Evolutionary conservation across 2,888 invertebrate genomes (phyloP), one percentile per base, ranked within the genome.

Genomic region (Pardosa pseudoannulata): DNA sequence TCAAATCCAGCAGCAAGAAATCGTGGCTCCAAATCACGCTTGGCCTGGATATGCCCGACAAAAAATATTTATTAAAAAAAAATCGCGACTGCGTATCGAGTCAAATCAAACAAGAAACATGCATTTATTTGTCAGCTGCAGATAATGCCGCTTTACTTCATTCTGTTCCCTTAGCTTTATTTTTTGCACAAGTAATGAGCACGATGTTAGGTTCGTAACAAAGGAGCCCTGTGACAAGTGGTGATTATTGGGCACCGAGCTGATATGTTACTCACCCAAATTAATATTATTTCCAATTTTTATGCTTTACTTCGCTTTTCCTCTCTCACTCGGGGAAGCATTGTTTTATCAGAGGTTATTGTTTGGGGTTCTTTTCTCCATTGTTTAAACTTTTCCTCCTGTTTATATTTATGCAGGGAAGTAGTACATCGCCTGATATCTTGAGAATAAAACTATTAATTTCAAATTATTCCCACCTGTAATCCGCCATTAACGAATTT

Each of bases 1-100:
- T 56, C 79, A 36, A 16, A 29, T 79, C 19, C 64, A n/a, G 41
- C 62, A 71, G 65, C 64, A 41, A 7, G 13, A 74, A 80, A 67
- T 81, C 81, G 81, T 81, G 81, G 74, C 5, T 19, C 31, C 29
- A 62, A 81, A 56, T 81, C 81, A 81, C 81, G 81, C 56, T 50
- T 62, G 81, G 23, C 81, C 81, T 74, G 62, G 64, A 75, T 75
- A 56, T 75, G 16, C 31, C 68, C 28, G 39, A 72, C 36, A 75
- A 81, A 65, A 75, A 70, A 50, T 68, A 73, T 32, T 23, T 28
- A 27, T 71, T 41, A 67, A 46, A 50, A n/a, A 80, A 74, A 67
- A 27, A 73, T 62, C 41, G 32, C 70, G 67, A 67, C 28, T 67
- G 67, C 56, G 32, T 75, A 81, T 81, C 81, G 62, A 28, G 39